Evolutionary conservation across 2,113 vertebrate species (phyloP).

Genomic region (Bufo gargarizans): DNA sequence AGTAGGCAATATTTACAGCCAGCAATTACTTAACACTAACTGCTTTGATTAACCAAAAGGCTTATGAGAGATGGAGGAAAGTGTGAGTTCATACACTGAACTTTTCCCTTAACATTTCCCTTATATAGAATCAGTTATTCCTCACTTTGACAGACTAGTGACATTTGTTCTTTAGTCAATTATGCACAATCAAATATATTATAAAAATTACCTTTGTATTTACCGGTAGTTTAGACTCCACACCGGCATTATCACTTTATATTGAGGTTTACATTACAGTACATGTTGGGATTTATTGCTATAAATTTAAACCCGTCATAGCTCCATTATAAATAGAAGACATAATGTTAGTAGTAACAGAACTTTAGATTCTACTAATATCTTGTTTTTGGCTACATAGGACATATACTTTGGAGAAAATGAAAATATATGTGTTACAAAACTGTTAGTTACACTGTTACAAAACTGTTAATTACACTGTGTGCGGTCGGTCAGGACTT

Average conservation of each 20-base stretch:
- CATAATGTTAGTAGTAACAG: background rate
- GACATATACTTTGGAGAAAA: no score
- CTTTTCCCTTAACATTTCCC: background rate
- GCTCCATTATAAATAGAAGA: background rate
- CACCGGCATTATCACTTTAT: background rate
- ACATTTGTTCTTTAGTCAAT: no score
- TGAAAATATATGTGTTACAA: no score
- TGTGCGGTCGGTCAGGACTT: no score
- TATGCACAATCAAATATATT: background rate
- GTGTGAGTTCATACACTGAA: background rate
- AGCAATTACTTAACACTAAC: conserved; percentile 31
- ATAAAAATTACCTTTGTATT: no score
- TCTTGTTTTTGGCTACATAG: no score
- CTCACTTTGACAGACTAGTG: background rate
- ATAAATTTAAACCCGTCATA: background rate
- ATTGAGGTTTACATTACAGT: background rate
- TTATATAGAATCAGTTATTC: background rate
- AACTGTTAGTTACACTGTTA: no score
- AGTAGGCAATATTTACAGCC: conserved; percentile 44
- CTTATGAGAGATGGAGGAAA: background rate
- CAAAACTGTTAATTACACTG: no score
- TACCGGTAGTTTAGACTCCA: no score
- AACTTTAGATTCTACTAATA: background rate
- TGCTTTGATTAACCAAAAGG: conserved; percentile 22
- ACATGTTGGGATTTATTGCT: background rate